A percentile compares a stretch with the other conserved stretches of the same genome.
Evolutionary conservation across 1,140 invertebrate species (phyloP).

Genomic region (Neodiprion pinetum): DNA sequence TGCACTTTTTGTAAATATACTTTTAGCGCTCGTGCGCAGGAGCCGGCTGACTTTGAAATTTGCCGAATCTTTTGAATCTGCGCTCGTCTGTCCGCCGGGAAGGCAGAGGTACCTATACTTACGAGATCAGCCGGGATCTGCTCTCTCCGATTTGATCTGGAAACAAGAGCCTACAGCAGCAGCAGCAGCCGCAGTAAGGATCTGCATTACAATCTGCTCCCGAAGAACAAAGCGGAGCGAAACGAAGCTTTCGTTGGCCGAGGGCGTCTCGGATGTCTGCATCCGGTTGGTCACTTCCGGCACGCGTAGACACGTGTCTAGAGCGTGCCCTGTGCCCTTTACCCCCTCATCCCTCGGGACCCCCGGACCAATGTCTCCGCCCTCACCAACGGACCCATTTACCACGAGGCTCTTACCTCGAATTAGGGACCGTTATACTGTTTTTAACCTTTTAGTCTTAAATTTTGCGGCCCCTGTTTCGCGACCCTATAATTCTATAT

Average conservation of each 20-base stretch:
- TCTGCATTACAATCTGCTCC: constrained; percentile 13
- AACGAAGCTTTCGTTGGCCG: constrained; percentile 22
- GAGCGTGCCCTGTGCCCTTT: constrained; percentile 24
- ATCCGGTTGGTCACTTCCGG: constrained; percentile 64
- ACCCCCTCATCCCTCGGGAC: neutral
- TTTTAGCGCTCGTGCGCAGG: too few species aligned
- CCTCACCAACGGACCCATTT: constrained; percentile 4
- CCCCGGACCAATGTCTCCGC: neutral
- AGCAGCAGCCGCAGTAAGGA: constrained; percentile 19
- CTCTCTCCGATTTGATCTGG: constrained; percentile 11
- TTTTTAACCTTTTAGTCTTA: neutral
- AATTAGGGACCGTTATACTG: neutral
- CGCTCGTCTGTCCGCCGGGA: neutral
- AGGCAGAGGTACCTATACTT: constrained; percentile 38
- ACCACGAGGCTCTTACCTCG: neutral
- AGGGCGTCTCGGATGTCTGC: constrained; percentile 57
- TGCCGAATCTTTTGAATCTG: neutral
- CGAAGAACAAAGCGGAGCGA: neutral
- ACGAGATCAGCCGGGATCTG: constrained; percentile 45
- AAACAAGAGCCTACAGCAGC: constrained; percentile 27
- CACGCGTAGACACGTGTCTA: constrained; percentile 59
- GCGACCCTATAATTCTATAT: too few species aligned
- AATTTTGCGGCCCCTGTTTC: too few species aligned
- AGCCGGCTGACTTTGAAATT: too few species aligned
- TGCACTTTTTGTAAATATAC: too few species aligned